phyloP scores from a whole-genome alignment of 2,797 vertebrate genomes.

The Myotis daubentonii region DNA sequence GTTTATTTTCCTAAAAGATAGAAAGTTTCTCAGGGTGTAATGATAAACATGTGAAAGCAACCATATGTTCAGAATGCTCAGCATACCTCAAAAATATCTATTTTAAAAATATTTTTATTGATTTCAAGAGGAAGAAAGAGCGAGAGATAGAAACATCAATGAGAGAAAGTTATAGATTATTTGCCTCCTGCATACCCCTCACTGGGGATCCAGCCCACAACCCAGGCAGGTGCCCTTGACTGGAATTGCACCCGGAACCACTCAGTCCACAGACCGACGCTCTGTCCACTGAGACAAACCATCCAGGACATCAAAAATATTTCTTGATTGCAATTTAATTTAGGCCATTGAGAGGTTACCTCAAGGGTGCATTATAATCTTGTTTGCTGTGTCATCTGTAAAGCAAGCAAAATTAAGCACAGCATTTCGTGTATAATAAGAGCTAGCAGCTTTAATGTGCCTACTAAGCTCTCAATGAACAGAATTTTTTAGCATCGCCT shows the following conservation, averaged over 20 bases:
- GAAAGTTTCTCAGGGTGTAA: neutral
- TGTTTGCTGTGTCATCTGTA: neutral
- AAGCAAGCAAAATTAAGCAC: neutral
- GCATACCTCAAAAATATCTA: neutral
- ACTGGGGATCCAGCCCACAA: too few species aligned
- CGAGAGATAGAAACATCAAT: too few species aligned
- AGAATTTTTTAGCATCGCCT: neutral
- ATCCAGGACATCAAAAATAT: neutral
- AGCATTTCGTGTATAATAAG: neutral
- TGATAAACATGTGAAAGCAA: neutral
- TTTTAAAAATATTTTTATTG: too few species aligned
- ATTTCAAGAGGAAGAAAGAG: too few species aligned
- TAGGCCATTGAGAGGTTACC: neutral
- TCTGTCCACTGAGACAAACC: too few species aligned
- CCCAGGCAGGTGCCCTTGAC: too few species aligned
- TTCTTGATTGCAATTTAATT: neutral
- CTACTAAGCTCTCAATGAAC: neutral
- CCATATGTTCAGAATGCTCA: neutral
- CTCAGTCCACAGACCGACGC: too few species aligned
- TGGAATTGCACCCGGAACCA: too few species aligned
- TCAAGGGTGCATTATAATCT: neutral
- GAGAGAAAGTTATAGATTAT: too few species aligned
- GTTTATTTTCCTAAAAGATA: conserved; percentile 30
- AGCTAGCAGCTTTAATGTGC: neutral
- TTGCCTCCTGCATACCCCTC: too few species aligned